These are phyloP conservation scores for Cheilosia vernalis DNA, from an alignment of 2,888 invertebrate genomes.

Conservation along the genomic window DNA sequence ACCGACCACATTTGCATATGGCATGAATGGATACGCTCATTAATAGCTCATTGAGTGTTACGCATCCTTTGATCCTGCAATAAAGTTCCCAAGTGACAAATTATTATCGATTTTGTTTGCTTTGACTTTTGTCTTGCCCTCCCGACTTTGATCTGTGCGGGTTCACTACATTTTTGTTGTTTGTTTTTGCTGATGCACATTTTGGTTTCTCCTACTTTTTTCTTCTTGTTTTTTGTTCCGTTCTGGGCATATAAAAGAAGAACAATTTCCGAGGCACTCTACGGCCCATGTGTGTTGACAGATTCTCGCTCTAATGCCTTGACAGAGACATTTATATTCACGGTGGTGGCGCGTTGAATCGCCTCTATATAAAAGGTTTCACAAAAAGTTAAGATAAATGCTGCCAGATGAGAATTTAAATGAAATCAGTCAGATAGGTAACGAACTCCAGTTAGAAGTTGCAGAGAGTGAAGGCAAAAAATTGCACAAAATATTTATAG, in stretches of 20 bases:
- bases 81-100: conserved; percentile 81
- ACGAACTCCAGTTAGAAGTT: too few species aligned
- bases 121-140: conserved; percentile 43
- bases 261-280: neutral
- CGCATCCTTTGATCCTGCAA: conserved; percentile 79
- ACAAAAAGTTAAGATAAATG: neutral
- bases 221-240: conserved; percentile 4
- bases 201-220: neutral
- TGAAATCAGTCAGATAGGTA: too few species aligned
- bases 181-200: conserved; percentile 2
- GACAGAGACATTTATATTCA: conserved; percentile 52
- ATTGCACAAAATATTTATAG: too few species aligned
- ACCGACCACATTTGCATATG: conserved; percentile 61
- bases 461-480: too few species aligned
- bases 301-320: conserved; percentile 32
- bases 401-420: neutral
- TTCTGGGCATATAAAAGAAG: neutral
- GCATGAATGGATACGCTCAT: conserved; percentile 69
- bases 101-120: conserved; percentile 80
- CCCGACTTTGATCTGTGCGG: conserved; percentile 43
- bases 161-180: neutral
- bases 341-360: conserved; percentile 27
- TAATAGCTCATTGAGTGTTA: conserved; percentile 76
- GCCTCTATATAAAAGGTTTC: neutral
- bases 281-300: conserved; percentile 11